Evolutionary conservation across 2,113 vertebrate species (phyloP).

Genomic region (Melanocharis versteri): DNA sequence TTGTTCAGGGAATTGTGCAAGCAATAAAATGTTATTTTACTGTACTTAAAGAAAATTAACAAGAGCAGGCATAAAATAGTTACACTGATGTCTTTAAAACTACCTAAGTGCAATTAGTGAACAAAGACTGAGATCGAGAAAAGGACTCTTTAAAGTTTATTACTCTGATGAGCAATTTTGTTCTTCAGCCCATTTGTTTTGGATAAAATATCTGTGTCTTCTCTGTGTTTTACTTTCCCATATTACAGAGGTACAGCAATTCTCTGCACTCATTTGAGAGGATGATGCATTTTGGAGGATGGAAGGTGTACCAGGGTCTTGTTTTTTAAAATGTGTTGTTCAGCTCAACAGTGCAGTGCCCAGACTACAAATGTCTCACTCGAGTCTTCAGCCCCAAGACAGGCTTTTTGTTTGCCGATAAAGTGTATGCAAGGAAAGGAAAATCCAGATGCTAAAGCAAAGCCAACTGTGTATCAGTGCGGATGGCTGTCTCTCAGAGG

Average conservation of each 20-base stretch:
- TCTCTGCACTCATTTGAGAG: background rate
- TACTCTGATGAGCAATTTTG: constrained; percentile 6
- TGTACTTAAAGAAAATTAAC: constrained; percentile 65
- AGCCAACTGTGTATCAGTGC: background rate
- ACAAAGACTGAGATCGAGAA: background rate
- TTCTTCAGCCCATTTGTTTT: constrained; percentile 1
- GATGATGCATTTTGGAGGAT: background rate
- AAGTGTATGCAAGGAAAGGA: background rate
- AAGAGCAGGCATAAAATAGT: constrained; percentile 7
- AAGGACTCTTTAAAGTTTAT: background rate
- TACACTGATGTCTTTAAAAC: constrained; percentile 11
- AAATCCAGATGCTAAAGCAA: background rate
- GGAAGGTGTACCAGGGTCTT: background rate
- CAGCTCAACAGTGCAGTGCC: background rate
- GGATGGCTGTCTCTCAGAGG: background rate
- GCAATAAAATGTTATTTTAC: constrained; percentile 56
- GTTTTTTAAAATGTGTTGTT: background rate
- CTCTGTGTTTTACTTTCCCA: background rate
- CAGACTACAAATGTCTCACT: background rate
- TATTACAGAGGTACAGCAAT: background rate
- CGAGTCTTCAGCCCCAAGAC: background rate
- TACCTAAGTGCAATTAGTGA: background rate
- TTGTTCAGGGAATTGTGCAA: constrained; percentile 61
- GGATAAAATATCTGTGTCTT: background rate
- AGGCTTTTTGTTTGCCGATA: background rate